These are phyloP conservation scores for Platanista minor DNA, from an alignment of 2,113 vertebrate genomes.

Conservation along the genomic window DNA sequence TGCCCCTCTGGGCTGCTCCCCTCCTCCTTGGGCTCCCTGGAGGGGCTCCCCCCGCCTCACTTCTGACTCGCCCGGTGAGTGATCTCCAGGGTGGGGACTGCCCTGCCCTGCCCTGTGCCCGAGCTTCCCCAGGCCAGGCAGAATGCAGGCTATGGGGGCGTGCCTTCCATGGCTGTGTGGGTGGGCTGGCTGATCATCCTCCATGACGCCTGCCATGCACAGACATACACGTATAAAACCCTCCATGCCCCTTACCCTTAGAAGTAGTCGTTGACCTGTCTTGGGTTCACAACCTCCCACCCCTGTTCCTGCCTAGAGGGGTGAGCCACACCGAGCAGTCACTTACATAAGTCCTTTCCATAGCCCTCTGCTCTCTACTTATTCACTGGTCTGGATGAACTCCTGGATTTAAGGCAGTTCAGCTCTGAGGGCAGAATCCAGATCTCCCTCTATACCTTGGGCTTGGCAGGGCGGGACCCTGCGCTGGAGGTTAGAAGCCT, in stretches of 20 bases:
- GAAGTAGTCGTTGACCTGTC: background rate
- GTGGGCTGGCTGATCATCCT: background rate
- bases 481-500: background rate
- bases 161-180: background rate
- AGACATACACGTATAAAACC: background rate
- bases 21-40: background rate
- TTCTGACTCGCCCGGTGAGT: background rate
- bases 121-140: background rate
- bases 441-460: background rate
- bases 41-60: background rate
- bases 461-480: background rate
- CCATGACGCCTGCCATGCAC: background rate
- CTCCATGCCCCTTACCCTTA: background rate
- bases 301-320: background rate
- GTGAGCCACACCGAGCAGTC: background rate
- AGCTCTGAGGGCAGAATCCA: background rate
- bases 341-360: slow-evolving; percentile 10
- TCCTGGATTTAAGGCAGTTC: background rate
- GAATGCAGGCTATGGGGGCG: background rate
- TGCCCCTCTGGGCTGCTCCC: background rate
- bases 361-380: background rate
- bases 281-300: background rate
- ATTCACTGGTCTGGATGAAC: background rate
- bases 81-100: background rate
- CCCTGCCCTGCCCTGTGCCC: background rate